A percentile compares a stretch with the other conserved stretches of the same genome.
Conservation (phyloP, 2,113 vertebrate genomes). For the Gallinago paraguaiae region DNA sequence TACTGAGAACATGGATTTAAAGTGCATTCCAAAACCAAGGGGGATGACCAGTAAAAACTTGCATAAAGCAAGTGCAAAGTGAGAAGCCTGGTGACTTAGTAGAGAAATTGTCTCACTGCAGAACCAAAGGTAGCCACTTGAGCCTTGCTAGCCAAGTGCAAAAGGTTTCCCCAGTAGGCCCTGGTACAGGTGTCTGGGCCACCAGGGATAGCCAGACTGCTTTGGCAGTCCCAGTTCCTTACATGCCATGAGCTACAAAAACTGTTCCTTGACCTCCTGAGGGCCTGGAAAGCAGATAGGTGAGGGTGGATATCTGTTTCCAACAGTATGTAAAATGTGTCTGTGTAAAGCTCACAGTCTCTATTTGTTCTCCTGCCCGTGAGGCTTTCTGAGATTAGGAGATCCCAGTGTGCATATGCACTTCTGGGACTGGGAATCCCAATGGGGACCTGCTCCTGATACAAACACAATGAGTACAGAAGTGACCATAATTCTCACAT, state of each 20-base stretch:
- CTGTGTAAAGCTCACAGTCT: not conserved
- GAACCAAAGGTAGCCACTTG: not conserved
- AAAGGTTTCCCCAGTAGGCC: not conserved
- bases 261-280: not conserved
- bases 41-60: not conserved
- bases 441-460: not conserved
- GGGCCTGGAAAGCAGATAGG: not conserved
- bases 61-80: not conserved
- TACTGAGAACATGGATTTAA: not conserved
- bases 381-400: not conserved
- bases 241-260: not conserved
- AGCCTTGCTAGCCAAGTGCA: not conserved
- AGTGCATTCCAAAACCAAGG: not conserved
- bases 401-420: accelerated
- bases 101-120: not conserved
- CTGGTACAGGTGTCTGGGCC: not conserved
- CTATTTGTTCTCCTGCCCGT: accelerated
- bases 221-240: not conserved
- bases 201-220: not conserved
- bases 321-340: not conserved
- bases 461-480: not conserved
- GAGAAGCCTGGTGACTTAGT: not conserved
- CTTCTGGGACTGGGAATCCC: not conserved
- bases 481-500: not conserved
- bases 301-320: not conserved